These are phyloP conservation scores for Bilobella aurantiaca DNA, from an alignment of 1,140 invertebrate species.

Conservation along the genomic window DNA sequence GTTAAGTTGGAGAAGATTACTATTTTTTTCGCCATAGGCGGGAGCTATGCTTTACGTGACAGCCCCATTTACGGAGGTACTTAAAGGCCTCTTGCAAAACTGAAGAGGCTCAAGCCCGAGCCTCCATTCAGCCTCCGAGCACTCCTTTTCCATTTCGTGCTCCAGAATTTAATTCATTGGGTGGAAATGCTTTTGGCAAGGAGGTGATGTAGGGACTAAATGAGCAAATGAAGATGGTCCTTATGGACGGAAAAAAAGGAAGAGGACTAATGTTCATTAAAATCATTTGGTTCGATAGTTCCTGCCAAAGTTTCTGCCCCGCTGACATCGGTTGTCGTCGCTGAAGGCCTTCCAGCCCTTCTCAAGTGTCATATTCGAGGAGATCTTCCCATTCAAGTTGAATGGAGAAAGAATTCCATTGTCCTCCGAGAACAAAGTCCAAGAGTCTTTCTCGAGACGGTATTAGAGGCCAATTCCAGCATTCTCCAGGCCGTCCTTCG, in stretches of 20 bases:
- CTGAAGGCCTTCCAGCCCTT: constrained; percentile 25
- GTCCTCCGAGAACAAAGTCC: constrained; percentile 14
- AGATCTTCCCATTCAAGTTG: constrained; percentile 26
- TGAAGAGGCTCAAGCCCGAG: not conserved
- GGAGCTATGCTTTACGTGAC: not conserved
- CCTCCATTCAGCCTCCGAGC: too few relatives aligned
- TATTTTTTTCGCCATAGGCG: not conserved
- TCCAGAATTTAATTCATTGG: not conserved
- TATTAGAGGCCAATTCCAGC: constrained; percentile 17
- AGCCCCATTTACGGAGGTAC: not conserved
- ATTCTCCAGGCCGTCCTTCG: constrained; percentile 17
- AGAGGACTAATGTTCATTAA: constrained; percentile 15
- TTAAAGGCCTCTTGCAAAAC: not conserved
- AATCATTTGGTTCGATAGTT: constrained; percentile 23
- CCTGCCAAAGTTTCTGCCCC: constrained; percentile 29
- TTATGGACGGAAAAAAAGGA: constrained; percentile 1
- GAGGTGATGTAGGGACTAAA: not conserved
- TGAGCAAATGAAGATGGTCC: not conserved
- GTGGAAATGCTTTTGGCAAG: not conserved
- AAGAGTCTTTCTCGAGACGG: constrained; percentile 4
- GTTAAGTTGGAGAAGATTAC: constrained; percentile 16
- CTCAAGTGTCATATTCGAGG: constrained; percentile 26
- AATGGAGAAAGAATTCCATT: constrained; percentile 23
- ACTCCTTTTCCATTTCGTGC: not conserved
- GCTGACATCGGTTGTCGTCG: constrained; percentile 24